These are phyloP conservation scores for Coturnix japonica DNA, from an alignment of 2,113 vertebrate species.

Conservation along the genomic window DNA sequence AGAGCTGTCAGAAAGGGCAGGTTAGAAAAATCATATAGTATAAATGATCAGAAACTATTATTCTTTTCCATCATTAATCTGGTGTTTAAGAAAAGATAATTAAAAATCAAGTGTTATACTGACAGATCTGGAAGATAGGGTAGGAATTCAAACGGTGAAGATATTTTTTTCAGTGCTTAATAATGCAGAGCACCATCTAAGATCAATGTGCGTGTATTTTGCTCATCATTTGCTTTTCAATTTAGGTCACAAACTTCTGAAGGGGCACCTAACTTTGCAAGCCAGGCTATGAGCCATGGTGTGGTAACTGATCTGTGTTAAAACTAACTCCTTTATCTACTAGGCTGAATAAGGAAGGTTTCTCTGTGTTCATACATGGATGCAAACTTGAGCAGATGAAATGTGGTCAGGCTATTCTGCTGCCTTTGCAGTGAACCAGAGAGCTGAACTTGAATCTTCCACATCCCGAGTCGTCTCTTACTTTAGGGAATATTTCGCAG, in stretches of 20 bases:
- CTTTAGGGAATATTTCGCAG: background rate
- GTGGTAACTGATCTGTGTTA: background rate
- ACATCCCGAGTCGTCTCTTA: background rate
- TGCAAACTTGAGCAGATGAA: constrained; percentile 46
- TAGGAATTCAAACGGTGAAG: constrained; percentile 32
- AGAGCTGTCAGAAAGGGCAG: constrained; percentile 15
- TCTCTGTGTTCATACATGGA: background rate
- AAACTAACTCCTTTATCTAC: background rate
- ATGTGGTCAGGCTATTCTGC: background rate
- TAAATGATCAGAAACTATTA: constrained; percentile 3
- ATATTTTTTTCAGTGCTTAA: constrained; percentile 7
- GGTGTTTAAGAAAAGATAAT: background rate
- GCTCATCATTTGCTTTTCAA: background rate
- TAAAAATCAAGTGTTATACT: background rate
- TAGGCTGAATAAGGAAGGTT: background rate
- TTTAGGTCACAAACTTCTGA: background rate
- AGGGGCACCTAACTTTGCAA: background rate
- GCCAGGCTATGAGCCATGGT: background rate
- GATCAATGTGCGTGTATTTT: constrained; percentile 27
- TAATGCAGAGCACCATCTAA: background rate
- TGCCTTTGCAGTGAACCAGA: constrained; percentile 18
- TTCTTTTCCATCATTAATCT: constrained; percentile 3
- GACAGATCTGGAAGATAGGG: background rate
- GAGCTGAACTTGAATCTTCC: constrained; percentile 11
- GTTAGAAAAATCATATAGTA: background rate